Percentiles rank a stretch among this genome's conserved stretches.
These are phyloP conservation scores for Gobionotothen gibberifrons DNA, from an alignment of 2,797 vertebrate species.

Conservation along the genomic window DNA sequence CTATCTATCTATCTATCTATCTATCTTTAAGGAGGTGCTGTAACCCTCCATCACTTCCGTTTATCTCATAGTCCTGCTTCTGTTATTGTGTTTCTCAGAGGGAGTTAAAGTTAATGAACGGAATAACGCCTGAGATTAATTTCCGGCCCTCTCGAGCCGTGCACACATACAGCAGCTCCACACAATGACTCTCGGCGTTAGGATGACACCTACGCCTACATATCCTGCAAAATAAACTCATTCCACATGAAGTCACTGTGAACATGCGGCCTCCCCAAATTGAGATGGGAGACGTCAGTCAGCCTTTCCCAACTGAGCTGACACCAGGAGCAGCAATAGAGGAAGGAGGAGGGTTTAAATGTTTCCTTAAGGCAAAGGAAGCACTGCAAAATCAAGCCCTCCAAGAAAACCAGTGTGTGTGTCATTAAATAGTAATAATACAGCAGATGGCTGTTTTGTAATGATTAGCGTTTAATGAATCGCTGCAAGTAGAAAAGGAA, in stretches of 20 bases:
- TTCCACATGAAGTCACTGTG: slow-evolving; percentile 7
- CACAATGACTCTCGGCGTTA: slow-evolving; percentile 24
- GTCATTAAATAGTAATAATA: slow-evolving; percentile 66
- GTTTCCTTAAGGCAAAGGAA: slow-evolving; percentile 19
- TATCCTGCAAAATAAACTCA: slow-evolving; percentile 26
- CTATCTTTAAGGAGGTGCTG: background rate
- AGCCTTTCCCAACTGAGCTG: slow-evolving; percentile 39
- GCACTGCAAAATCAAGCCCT: slow-evolving; percentile 35
- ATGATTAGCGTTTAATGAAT: slow-evolving; percentile 71
- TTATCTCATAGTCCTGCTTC: slow-evolving; percentile 25
- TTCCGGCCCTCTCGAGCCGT: slow-evolving; percentile 48
- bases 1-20: too few species aligned
- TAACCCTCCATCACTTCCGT: slow-evolving; percentile 3
- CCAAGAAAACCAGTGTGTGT: slow-evolving; percentile 16
- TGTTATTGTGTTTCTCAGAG: slow-evolving; percentile 35
- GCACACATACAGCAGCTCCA: slow-evolving; percentile 30
- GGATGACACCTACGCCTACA: slow-evolving; percentile 21
- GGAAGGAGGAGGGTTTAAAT: slow-evolving; percentile 3
- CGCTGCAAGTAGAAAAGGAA: slow-evolving; percentile 32
- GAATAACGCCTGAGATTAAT: slow-evolving; percentile 60
- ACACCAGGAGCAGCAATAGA: slow-evolving; percentile 1
- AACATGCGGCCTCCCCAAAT: slow-evolving; percentile 15
- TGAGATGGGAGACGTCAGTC: slow-evolving; percentile 30
- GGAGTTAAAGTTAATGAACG: slow-evolving; percentile 45
- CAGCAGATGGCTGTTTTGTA: slow-evolving; percentile 71